These are phyloP conservation scores for Amblyraja radiata DNA, from an alignment of 2,797 vertebrate species.

Conservation along the genomic window DNA sequence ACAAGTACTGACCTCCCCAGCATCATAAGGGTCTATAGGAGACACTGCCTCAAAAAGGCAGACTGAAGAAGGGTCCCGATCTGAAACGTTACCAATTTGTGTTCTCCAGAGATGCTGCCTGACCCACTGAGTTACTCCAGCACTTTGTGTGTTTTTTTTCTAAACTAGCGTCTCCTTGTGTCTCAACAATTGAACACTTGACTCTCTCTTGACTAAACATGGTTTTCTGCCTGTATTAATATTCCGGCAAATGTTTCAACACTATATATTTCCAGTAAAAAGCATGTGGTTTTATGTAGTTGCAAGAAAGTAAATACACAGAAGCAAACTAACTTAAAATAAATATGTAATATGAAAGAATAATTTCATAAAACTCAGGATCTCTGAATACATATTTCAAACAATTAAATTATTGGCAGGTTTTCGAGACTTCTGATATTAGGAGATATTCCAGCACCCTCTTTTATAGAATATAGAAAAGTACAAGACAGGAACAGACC, in stretches of 20 bases:
- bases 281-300: neutral
- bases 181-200: too few species aligned
- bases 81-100: too few species aligned
- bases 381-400: neutral
- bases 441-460: neutral
- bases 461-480: neutral
- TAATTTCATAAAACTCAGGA: neutral
- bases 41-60: too few species aligned
- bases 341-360: neutral
- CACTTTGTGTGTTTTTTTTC: too few species aligned
- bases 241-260: neutral
- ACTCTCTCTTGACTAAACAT: too few species aligned
- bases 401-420: neutral
- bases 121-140: too few species aligned
- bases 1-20: too few species aligned
- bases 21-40: too few species aligned
- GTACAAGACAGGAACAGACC: too few species aligned
- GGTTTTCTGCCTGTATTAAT: neutral
- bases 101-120: too few species aligned
- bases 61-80: too few species aligned
- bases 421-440: neutral
- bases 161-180: too few species aligned
- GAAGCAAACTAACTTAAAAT: neutral
- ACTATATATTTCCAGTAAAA: neutral
- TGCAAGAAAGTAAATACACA: neutral